These are phyloP conservation scores for Aphidius ervi DNA, from an alignment of 1,140 invertebrate genomes.

Conservation along the genomic window DNA sequence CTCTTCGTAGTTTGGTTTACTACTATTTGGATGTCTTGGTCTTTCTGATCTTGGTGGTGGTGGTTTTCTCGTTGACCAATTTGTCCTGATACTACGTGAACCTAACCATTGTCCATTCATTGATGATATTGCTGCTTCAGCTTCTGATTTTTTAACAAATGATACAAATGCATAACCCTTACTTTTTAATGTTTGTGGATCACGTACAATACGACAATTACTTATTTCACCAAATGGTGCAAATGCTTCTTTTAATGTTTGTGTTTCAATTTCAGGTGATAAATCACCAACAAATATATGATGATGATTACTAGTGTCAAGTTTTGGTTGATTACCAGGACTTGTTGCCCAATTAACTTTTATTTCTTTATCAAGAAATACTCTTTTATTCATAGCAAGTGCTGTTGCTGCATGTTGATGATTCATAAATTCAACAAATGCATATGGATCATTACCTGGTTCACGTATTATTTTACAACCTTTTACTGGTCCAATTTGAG, in stretches of 20 bases:
- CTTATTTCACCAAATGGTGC: conserved; percentile 98
- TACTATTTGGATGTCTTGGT: conserved; percentile 47
- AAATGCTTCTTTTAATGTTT: conserved; percentile 94
- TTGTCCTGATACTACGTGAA: conserved; percentile 94
- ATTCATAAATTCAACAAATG: conserved; percentile 95
- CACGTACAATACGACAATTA: conserved; percentile 96
- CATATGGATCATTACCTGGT: conserved; percentile 95
- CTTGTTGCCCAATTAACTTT: conserved; percentile 99
- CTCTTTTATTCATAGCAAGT: conserved; percentile 94
- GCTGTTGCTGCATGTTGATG: conserved; percentile 91
- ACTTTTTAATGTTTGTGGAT: conserved; percentile 97
- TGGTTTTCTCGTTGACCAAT: conserved; percentile 98
- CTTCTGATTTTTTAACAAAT: conserved; percentile 98
- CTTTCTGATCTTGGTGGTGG: conserved; percentile 64
- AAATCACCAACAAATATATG: conserved; percentile 99
- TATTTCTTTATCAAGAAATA: conserved; percentile 96
- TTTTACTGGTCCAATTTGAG: conserved; percentile 92
- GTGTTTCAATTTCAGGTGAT: conserved; percentile 97
- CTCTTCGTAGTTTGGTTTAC: conserved; percentile 53
- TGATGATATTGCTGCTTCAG: conserved; percentile 91
- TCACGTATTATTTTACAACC: conserved; percentile 98
- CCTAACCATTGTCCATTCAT: conserved; percentile 99
- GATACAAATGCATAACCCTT: conserved; percentile 99
- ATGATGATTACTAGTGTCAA: conserved; percentile 97
- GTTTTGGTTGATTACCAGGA: conserved; percentile 95